Conservation (phyloP, 2,113 vertebrate species). For the Podarcis muralis region DNA sequence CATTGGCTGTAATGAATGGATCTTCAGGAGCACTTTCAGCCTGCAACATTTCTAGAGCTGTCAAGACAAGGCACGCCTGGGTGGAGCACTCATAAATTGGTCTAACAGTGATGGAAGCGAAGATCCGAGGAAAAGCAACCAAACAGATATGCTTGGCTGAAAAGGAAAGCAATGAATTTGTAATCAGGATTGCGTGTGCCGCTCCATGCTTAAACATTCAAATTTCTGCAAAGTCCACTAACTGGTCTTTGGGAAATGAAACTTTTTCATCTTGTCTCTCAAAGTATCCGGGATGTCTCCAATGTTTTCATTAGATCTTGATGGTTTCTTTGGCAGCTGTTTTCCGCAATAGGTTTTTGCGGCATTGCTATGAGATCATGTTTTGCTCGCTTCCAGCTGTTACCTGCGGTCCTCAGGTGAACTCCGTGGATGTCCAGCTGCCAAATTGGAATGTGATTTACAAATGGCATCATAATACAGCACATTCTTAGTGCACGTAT, state of each 20-base stretch:
- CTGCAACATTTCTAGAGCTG: no score
- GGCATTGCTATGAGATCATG: conserved; percentile 45
- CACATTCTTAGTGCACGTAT: conserved; percentile 14
- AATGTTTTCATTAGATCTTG: conserved; percentile 37
- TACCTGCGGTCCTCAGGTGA: conserved; percentile 17
- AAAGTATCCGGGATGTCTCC: conserved; percentile 16
- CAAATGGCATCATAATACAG: neutral
- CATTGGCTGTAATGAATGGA: no score
- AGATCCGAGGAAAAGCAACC: no score
- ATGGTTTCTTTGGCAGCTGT: conserved; percentile 35
- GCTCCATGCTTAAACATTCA: no score
- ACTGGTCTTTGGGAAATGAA: conserved; percentile 34
- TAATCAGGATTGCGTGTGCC: no score
- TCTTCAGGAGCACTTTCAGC: no score
- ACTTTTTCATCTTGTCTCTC: conserved; percentile 26
- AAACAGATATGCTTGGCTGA: no score
- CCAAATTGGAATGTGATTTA: conserved; percentile 28
- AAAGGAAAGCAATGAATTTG: no score
- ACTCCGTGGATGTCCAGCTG: conserved; percentile 27
- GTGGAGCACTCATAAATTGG: no score
- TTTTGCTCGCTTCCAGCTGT: conserved; percentile 15
- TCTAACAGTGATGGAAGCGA: no score
- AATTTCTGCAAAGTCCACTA: neutral
- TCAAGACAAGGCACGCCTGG: neutral
- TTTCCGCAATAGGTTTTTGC: conserved; percentile 27